These are phyloP conservation scores for Elegia similella DNA, from an alignment of 2,888 invertebrate species.

Conservation along the genomic window DNA sequence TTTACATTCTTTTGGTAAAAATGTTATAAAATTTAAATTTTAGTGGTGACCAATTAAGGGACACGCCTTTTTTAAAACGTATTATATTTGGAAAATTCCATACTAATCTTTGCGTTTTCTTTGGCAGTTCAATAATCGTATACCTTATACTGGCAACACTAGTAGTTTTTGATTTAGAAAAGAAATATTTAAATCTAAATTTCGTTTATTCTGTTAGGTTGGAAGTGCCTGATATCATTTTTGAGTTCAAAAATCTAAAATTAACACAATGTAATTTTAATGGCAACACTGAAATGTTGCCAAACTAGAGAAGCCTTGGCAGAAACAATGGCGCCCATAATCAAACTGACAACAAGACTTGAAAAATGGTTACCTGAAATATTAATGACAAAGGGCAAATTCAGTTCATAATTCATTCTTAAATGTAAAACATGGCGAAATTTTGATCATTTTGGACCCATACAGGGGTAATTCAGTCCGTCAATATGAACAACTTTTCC, in stretches of 20 bases:
- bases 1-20: no score
- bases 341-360: no score
- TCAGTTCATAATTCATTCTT: no score
- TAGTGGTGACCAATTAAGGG: background rate
- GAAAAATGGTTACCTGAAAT: no score
- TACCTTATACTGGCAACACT: conserved; percentile 29
- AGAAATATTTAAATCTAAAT: conserved; percentile 11
- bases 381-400: no score
- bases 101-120: conserved; percentile 48
- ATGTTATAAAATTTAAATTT: background rate
- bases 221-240: background rate
- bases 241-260: background rate
- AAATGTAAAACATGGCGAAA: no score
- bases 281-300: no score
- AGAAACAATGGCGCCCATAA: no score
- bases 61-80: background rate
- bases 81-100: conserved; percentile 14
- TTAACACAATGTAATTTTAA: background rate
- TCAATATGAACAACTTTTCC: no score
- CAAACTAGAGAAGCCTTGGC: no score
- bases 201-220: background rate
- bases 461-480: no score
- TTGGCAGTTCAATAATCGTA: conserved; percentile 51
- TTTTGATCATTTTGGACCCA: no score
- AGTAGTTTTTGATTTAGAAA: conserved; percentile 19